Evolutionary conservation across 2,113 vertebrate species (phyloP).

Genomic region (Strigops habroptila): DNA sequence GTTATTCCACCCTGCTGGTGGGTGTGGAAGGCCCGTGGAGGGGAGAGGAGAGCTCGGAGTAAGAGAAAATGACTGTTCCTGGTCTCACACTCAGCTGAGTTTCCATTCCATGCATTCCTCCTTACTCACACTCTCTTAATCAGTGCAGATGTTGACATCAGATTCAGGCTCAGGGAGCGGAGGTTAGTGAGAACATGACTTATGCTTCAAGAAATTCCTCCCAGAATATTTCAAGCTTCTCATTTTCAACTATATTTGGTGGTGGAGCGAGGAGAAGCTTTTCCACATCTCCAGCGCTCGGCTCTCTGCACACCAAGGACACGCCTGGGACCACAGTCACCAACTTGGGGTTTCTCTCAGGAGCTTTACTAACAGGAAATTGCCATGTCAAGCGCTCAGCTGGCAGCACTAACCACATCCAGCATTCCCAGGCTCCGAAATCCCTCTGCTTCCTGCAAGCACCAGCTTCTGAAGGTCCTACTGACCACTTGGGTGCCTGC

Average conservation of each 20-base stretch:
- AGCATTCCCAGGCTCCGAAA: background rate
- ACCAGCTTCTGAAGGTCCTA: background rate
- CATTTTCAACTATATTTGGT: background rate
- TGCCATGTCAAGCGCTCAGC: background rate
- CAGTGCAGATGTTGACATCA: background rate
- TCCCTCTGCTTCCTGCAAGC: background rate
- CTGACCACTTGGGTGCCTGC: background rate
- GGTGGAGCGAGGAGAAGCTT: background rate
- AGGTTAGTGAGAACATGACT: background rate
- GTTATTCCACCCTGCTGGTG: rapidly evolving
- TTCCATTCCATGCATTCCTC: constrained; percentile 25
- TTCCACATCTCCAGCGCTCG: background rate
- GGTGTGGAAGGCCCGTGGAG: background rate
- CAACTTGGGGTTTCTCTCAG: background rate
- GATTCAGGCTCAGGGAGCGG: background rate
- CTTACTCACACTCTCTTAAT: background rate
- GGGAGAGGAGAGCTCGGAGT: rapidly evolving
- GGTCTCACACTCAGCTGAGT: constrained; percentile 3
- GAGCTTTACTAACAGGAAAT: background rate
- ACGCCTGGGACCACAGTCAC: background rate
- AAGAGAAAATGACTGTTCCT: background rate
- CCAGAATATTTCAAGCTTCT: background rate
- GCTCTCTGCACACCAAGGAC: background rate
- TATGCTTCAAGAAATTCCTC: background rate
- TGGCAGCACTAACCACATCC: background rate